phyloP scores from a whole-genome alignment of 2,888 invertebrate genomes.

The Eilema sororculum region DNA sequence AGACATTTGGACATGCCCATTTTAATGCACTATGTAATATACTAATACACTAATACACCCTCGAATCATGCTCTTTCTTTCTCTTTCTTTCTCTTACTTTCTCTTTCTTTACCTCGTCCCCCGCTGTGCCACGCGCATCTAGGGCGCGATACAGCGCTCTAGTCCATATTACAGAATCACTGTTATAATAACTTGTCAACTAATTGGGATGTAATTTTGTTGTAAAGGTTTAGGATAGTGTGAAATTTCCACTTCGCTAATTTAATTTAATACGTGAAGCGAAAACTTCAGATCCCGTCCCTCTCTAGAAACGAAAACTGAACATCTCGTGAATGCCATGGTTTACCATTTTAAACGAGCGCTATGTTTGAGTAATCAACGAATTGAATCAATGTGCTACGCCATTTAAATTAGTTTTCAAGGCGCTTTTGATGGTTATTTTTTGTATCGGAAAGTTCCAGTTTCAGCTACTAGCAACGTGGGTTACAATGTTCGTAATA shows the following conservation, averaged over 20 bases:
- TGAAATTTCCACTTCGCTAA: not conserved
- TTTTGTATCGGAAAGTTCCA: conserved; percentile 1
- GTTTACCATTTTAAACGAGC: conserved; percentile 22
- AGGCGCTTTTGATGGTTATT: not conserved
- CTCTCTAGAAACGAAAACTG: not conserved
- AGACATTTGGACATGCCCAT: no score
- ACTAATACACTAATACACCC: no score
- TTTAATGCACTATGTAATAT: no score
- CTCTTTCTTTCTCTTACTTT: no score
- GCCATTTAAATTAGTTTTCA: not conserved
- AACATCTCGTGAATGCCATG: conserved; percentile 11
- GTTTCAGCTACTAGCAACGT: not conserved
- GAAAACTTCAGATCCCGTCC: no score
- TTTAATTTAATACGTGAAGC: not conserved
- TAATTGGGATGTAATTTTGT: not conserved
- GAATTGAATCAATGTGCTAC: conserved; percentile 17
- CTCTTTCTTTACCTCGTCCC: no score
- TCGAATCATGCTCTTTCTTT: no score
- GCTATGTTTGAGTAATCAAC: conserved; percentile 30
- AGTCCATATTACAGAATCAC: not conserved
- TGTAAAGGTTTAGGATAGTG: not conserved
- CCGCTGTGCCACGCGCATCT: no score
- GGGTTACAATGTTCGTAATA: not conserved
- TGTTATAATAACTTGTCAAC: not conserved
- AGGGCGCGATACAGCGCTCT: no score